phyloP scores from a whole-genome alignment of 2,888 invertebrate species.

The Pediacus dermestoides region DNA sequence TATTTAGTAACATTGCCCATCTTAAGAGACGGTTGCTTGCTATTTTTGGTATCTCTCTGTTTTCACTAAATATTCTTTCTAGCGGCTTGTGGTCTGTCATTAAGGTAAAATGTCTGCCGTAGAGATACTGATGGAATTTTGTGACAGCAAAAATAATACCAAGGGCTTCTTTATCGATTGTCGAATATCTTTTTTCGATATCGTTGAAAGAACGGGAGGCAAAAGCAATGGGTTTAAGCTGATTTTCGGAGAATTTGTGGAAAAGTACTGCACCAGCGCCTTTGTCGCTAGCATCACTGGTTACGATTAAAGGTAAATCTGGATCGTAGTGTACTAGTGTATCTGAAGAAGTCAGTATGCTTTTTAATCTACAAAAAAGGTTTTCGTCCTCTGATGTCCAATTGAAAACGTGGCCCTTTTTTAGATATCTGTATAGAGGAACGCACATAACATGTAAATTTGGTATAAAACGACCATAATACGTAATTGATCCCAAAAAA shows the following conservation, averaged over 20 bases:
- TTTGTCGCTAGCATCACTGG: conserved; percentile 17
- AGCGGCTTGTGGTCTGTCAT: conserved; percentile 17
- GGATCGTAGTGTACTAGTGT: conserved; percentile 21
- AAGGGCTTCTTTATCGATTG: conserved; percentile 22
- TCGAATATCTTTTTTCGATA: conserved; percentile 15
- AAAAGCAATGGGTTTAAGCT: conserved; percentile 17
- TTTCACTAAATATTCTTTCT: conserved; percentile 14
- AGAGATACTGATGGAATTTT: conserved; percentile 15
- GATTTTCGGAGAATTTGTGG: conserved; percentile 3
- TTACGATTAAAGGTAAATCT: conserved; percentile 10
- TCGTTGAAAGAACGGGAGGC: conserved; percentile 16
- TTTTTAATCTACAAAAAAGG: conserved; percentile 18
- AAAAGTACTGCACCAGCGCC: conserved; percentile 16
- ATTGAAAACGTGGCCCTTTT: conserved; percentile 14
- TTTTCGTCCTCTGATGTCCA: conserved; percentile 15
- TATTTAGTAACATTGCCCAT: conserved; percentile 15
- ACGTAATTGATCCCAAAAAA: conserved; percentile 20
- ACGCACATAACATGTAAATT: conserved; percentile 18
- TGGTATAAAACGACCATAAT: conserved; percentile 18
- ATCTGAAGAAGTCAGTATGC: conserved; percentile 14
- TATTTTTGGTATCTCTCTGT: conserved; percentile 11
- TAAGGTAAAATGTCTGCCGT: conserved; percentile 13
- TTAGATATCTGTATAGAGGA: conserved; percentile 18
- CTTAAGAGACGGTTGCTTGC: conserved; percentile 15
- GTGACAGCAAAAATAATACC: conserved; percentile 16